Base-by-base conservation (phyloP, 2,113 vertebrate genomes). In the Aix galericulata region DNA sequence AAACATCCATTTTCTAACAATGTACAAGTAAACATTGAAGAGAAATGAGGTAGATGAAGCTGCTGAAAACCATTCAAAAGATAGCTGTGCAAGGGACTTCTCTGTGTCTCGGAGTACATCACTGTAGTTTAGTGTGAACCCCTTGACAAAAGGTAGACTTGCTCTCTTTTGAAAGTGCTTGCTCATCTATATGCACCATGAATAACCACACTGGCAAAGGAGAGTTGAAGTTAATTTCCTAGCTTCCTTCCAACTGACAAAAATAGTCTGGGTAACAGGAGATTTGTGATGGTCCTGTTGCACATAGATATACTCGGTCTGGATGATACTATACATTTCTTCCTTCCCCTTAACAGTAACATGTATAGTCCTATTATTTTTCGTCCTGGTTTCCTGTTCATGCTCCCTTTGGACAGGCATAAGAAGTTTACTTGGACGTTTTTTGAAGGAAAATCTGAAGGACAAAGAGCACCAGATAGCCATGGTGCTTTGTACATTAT, bases 291-390 rank as follows among this genome's bases (percentile, higher is more conserved):
- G 15, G 17, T 68, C 6, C 58, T 66, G 48, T 44, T 40, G 9
- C 50, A 53, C 0, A 0, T 23, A 29, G 8, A 53, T 0, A 0
- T 71, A 21, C n/a, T 64, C 17, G 11, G 21, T 21, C 15, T 75
- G 25, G 46, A 34, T 32, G 26, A 7, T 53, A 15, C 17, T 46
- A 52, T 32, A 46, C 13, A 10, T 62, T 74, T 40, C 7, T 31
- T 68, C 29, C 25, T 36, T 79, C 25, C 4, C 64, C 4, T 78
- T 56, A 68, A 18, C 40, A 42, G 21, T 27, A 8, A 9, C 42
- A 23, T 20, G 10, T 36, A 6, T 60, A 67, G 32, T 55, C 26
- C 8, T 52, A 2, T 31, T 11, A 56, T 52, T 42, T 78, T 71
- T 62, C 15, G 23, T 55, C 9, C 6, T 48, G 10, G 1, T 34